Conservation (phyloP, 1,140 invertebrate genomes). For the Campoletis sonorensis region DNA sequence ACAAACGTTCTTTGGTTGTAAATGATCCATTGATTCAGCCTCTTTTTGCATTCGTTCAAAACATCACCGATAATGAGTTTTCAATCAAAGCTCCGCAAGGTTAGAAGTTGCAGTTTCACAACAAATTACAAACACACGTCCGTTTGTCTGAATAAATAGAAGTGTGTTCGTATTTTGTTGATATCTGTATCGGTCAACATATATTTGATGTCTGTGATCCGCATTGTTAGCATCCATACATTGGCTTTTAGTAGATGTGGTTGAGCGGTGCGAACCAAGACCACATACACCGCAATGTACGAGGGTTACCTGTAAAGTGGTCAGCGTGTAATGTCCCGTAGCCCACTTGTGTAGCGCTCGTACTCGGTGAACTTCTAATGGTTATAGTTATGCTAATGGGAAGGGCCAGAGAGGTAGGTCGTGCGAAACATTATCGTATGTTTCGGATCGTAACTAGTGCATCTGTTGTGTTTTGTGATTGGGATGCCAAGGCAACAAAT, state of each 20-base stretch:
- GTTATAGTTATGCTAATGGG: conserved; percentile 53
- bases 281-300: conserved; percentile 53
- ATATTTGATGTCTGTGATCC: conserved; percentile 16
- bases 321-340: conserved; percentile 46
- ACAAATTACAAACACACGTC: neutral
- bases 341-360: conserved; percentile 33
- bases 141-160: neutral
- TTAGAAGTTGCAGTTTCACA: neutral
- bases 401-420: neutral
- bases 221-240: conserved; percentile 36
- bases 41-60: no score
- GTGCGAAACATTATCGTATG: conserved; percentile 12
- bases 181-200: neutral
- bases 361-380: conserved; percentile 48
- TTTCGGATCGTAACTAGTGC: conserved; percentile 34
- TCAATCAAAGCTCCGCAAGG: no score
- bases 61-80: no score
- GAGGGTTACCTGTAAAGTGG: conserved; percentile 55
- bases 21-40: no score
- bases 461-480: conserved; percentile 15
- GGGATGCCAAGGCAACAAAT: conserved; percentile 30
- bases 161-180: neutral
- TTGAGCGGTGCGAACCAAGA: conserved; percentile 46
- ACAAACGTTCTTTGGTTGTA: no score
- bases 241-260: conserved; percentile 55